Conservation (phyloP, 2,888 invertebrate genomes). For the Laothoe populi region DNA sequence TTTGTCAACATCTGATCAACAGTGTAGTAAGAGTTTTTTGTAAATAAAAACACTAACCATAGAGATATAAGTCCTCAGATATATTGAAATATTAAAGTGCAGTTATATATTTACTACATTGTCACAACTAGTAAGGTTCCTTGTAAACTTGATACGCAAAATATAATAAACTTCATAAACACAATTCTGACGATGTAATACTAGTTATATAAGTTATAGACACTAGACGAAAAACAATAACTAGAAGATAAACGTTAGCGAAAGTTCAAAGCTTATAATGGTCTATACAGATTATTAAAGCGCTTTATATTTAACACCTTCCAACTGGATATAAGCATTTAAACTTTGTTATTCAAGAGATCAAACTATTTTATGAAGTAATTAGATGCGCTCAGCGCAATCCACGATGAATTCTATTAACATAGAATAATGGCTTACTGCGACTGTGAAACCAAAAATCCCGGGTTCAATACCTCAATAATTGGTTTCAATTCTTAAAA, state of each 20-base stretch:
- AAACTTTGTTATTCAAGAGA: slow-evolving; percentile 5
- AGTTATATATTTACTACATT: no score
- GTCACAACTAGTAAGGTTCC: no score
- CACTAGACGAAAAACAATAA: background rate
- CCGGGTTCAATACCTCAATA: no score
- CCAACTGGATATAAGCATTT: background rate
- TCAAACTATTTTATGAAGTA: background rate
- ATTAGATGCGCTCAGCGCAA: background rate
- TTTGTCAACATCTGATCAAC: background rate
- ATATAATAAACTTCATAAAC: no score
- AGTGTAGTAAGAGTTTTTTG: background rate
- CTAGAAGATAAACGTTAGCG: background rate
- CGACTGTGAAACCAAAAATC: no score
- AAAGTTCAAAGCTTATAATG: slow-evolving; percentile 5
- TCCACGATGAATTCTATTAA: no score
- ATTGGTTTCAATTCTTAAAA: background rate
- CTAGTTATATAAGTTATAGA: background rate
- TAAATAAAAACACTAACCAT: no score
- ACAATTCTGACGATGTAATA: no score
- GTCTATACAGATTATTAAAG: background rate
- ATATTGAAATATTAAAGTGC: no score
- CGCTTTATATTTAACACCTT: background rate
- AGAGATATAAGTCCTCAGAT: no score
- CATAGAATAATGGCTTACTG: no score
- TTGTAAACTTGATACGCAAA: no score